These are phyloP conservation scores for Strix aluco DNA, from an alignment of 2,113 vertebrate genomes.

Conservation along the genomic window DNA sequence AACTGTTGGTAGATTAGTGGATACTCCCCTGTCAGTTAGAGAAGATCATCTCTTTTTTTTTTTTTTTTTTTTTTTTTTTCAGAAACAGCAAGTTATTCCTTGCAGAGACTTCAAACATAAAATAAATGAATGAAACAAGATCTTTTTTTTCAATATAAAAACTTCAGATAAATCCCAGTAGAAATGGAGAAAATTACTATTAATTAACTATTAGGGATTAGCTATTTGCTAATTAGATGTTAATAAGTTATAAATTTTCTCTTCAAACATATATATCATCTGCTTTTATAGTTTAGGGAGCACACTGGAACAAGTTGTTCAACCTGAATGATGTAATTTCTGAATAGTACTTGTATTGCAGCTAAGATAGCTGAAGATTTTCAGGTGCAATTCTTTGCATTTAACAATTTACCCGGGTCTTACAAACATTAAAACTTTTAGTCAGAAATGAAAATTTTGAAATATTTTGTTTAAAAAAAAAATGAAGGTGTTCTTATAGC, in stretches of 20 bases:
- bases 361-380: background rate
- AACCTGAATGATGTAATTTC: background rate
- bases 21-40: background rate
- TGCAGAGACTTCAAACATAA: background rate
- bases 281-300: background rate
- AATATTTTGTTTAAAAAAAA: background rate
- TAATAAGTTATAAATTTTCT: background rate
- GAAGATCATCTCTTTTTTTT: background rate
- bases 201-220: background rate
- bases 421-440: background rate
- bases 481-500: background rate
- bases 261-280: background rate
- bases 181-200: background rate
- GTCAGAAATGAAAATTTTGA: background rate
- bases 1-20: background rate
- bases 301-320: background rate
- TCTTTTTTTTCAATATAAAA: background rate
- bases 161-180: background rate
- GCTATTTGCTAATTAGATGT: background rate
- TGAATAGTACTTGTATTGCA: background rate
- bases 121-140: background rate
- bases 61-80: too few relatives aligned
- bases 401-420: background rate
- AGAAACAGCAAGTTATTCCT: background rate
- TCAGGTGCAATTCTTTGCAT: background rate